Base-by-base conservation (phyloP, 2,888 invertebrate species). In the Coelogynopora nodosa region DNA sequence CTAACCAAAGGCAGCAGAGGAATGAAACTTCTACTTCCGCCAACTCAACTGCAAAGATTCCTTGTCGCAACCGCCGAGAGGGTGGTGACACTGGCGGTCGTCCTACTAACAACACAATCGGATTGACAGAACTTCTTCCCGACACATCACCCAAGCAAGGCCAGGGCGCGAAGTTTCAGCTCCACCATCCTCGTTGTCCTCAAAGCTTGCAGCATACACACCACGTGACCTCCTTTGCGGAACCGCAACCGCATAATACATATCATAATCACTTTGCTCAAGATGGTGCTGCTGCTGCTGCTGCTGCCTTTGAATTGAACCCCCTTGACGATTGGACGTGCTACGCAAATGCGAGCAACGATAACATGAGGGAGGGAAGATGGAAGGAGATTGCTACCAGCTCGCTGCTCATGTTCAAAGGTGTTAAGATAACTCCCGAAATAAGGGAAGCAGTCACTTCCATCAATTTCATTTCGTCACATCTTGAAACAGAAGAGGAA, bases 391-490 rank as follows among this genome's bases (percentile, higher is more conserved):
- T n/a, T n/a, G n/a, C n/a, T n/a, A n/a, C n/a, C n/a, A n/a, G n/a
- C n/a, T n/a, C n/a, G n/a, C n/a, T n/a, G n/a, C n/a, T n/a, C 18
- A 49, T 49, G 5, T 49, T 49, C 49, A 49, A 49, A 49, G 49
- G 49, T 10, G 49, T 49, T 5, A 49, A 49, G 49, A 49, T 49
- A 49, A 49, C 49, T 10, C 49, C 49, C 5, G 49, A 49, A 84
- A 67, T 86, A 49, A 86, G 86, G n/a, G n/a, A 31, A 30, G 86
- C 86, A 49, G 49, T 86, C 27, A 31, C 86, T 2, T 85, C 86
- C 1, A 86, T 86, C 1, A 86, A 86, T 86, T 86, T 86, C 85
- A 86, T 86, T 23, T 86, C 86, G 30, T 31, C 86, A 28, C 86
- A 86, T 86, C 30, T 86, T n/a, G 67, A 86, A 1, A 86, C 31